Evolutionary conservation across 1,140 invertebrate genomes (phyloP).

Genomic region (Calycopis cecrops): DNA sequence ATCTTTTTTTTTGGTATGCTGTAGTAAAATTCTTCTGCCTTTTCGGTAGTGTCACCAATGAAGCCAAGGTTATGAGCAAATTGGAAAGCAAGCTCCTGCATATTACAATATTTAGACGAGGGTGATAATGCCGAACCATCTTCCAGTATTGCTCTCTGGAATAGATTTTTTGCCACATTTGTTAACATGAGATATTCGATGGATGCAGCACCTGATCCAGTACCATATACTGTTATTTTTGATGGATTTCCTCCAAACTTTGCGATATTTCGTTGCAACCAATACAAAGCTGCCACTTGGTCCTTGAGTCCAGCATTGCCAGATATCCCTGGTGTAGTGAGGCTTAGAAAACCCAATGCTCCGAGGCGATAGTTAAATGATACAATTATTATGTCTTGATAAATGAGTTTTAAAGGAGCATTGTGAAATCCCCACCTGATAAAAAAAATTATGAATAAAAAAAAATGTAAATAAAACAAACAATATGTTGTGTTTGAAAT

Average conservation of each 20-base stretch:
- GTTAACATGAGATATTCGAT: constrained; percentile 48
- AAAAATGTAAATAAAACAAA: not conserved
- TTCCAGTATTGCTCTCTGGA: constrained; percentile 54
- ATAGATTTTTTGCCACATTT: constrained; percentile 32
- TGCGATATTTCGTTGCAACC: constrained; percentile 83
- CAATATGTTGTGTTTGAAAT: no score
- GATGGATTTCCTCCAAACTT: constrained; percentile 81
- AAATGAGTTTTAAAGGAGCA: constrained; percentile 34
- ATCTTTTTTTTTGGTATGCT: constrained; percentile 23
- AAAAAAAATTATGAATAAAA: constrained; percentile 14
- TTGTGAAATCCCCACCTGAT: constrained; percentile 51
- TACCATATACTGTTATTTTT: constrained; percentile 80
- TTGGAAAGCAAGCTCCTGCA: constrained; percentile 30
- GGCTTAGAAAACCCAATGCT: constrained; percentile 78
- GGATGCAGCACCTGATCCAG: constrained; percentile 76
- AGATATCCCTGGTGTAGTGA: constrained; percentile 75
- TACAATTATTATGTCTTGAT: constrained; percentile 40
- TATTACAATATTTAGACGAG: constrained; percentile 35
- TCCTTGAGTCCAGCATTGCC: constrained; percentile 87
- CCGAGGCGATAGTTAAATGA: constrained; percentile 75
- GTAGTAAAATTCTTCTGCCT: constrained; percentile 38
- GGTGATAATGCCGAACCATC: constrained; percentile 54
- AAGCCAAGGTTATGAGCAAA: constrained; percentile 38
- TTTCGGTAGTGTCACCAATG: constrained; percentile 18
- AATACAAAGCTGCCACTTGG: constrained; percentile 82